Conservation (phyloP, 2,888 invertebrate genomes). For the Magallana nippona region DNA sequence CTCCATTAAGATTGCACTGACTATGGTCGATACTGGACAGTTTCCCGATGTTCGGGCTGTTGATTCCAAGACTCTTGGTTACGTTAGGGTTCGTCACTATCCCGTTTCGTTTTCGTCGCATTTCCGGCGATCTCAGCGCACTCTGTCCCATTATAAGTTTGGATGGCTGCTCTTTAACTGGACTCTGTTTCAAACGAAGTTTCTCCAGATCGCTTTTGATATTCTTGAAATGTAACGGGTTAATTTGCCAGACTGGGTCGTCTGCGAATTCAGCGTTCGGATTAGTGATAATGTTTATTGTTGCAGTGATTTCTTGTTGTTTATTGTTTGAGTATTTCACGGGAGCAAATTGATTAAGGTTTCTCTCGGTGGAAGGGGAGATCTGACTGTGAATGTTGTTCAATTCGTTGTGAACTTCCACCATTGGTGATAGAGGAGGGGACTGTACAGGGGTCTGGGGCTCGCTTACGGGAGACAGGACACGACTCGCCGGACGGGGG, state of each 20-base stretch:
- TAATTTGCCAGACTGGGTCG: constrained; percentile 76
- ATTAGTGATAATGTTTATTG: constrained; percentile 75
- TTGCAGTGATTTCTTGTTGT: constrained; percentile 69
- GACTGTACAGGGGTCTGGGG: constrained; percentile 89
- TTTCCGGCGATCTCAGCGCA: constrained; percentile 76
- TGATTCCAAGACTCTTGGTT: constrained; percentile 66
- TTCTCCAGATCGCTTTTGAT: constrained; percentile 61
- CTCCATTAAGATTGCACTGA: constrained; percentile 56
- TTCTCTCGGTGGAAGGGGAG: constrained; percentile 60
- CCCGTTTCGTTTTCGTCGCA: constrained; percentile 77
- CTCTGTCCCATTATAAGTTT: constrained; percentile 70
- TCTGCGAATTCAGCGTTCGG: constrained; percentile 75
- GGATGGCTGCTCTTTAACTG: constrained; percentile 61
- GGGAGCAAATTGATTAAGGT: constrained; percentile 63
- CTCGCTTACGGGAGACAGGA: constrained; percentile 84
- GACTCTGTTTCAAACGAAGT: constrained; percentile 57
- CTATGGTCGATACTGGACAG: constrained; percentile 50
- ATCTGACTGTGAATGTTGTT: constrained; percentile 44
- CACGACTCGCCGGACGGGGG: constrained; percentile 84
- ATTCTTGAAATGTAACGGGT: constrained; percentile 67
- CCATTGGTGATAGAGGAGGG: constrained; percentile 87
- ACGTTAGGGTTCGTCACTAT: constrained; percentile 80
- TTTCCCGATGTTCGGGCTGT: constrained; percentile 57
- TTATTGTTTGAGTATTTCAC: constrained; percentile 65
- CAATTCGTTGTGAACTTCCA: constrained; percentile 66